Base-by-base conservation (phyloP, 2,113 vertebrate species). In the Dipodomys spectabilis region DNA sequence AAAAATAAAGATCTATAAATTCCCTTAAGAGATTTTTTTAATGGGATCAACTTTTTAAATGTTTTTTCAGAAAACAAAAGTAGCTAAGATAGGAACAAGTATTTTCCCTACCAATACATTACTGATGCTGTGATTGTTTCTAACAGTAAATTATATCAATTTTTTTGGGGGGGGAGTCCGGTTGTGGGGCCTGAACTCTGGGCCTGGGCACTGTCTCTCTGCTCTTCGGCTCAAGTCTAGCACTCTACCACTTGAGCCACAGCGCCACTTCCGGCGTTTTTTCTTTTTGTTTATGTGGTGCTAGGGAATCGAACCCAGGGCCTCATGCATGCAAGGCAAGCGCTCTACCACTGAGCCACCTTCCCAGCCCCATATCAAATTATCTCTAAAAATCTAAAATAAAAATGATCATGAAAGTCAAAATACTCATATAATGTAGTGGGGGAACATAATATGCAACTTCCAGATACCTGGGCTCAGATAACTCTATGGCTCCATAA, bases 371-470 rank as follows among this genome's bases (percentile, higher is more conserved):
- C 39, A 39, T 39, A 39, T 65, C 60, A 77, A 93, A 79, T 88
- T 88, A 87, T 32, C 82, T 68, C 35, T 92, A 88, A 93, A 93
- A 95, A 81, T 87, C 27, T 57, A 91, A 93, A 82, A 22, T 91
- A 64, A 93, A 81, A 90, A 32, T 49, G 11, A 45, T 74, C 45
- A 60, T 77, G 27, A 87, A 79, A 87, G 5, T 53, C n/a, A 85
- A 91, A 73, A 68, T 12, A 68, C 2, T 85, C n/a, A 49, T 81
- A 9, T 15, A 4, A 45, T 10, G 27, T 30, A 86, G 45, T 39
- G 74, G 16, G 20, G 15, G 15, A 80, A 68, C 10, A 78, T 62
- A 79, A 81, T 16, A 67, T 1, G 6, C 28, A 60, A 30, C 0
- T 78, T 80, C 74, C 27, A 84, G 35, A 60, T 53, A 64, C 13